phyloP scores from a whole-genome alignment of 2,113 vertebrate genomes.

The Brachypodius melanocephalos region DNA sequence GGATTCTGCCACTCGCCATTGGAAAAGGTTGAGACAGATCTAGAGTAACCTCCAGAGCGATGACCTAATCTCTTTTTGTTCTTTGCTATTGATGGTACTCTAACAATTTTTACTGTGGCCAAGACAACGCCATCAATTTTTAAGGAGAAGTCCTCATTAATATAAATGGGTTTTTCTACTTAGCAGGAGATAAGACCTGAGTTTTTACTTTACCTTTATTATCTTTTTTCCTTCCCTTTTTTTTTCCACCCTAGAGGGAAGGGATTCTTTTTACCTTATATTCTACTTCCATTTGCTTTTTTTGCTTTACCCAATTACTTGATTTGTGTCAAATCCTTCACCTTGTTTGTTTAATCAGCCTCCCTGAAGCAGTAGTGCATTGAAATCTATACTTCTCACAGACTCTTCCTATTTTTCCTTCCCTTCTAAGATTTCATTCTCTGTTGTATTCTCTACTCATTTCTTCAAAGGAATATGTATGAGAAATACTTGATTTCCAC shows the following conservation, averaged over 20 bases:
- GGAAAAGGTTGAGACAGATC: not conserved
- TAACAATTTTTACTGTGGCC: not conserved
- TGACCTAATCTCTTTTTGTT: not conserved
- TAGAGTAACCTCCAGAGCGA: not conserved
- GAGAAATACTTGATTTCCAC: not conserved
- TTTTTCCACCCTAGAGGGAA: not conserved
- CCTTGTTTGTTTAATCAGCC: not conserved
- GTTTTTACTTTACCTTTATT: not conserved
- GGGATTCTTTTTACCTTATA: not conserved
- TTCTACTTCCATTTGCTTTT: not conserved
- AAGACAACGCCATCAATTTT: slow-evolving; percentile 36
- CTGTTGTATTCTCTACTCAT: not conserved
- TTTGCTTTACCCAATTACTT: not conserved
- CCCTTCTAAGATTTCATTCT: not conserved
- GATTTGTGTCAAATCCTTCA: not conserved
- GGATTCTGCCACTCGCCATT: not conserved
- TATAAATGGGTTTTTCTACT: not conserved
- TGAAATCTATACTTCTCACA: not conserved
- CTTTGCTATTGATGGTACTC: not conserved
- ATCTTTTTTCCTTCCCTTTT: not conserved
- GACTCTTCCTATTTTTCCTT: not conserved
- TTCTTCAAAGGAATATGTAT: not conserved
- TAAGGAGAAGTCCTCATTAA: slow-evolving; percentile 22
- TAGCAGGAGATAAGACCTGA: not conserved
- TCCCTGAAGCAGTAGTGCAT: not conserved